Evolutionary conservation across 92 coral and sea anemone species (phyloP), one percentile per base, ranked within the genome.

Genomic region (Palythoa grandiflora): DNA sequence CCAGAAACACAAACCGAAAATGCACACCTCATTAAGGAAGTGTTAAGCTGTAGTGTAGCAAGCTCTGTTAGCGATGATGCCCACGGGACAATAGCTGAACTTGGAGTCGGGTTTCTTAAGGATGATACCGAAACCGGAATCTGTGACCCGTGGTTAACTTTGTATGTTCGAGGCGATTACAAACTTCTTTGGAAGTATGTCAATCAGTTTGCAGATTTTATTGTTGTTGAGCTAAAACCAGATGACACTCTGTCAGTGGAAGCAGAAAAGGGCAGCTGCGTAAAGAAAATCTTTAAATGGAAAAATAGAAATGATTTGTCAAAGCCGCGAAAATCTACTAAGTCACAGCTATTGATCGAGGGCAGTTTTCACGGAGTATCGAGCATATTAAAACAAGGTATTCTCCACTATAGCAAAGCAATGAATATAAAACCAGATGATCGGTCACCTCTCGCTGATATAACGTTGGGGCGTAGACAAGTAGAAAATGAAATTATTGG

Each of bases 191-290:
- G 77, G 77, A 72, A 39, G 44, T 71, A 35, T 36, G 75, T 71
- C 47, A 38, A 35, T 13, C 75, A 71, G 75, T 71, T 71, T 39
- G 44, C 77, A 72, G 77, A 72, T 13, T 2, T 72, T 38, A 17
- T 72, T 36, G 77, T 72, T 44, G 77, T 72, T 72, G 77, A 73
- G 78, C 55, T 73, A 15, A 73, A 17, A n/a, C 78, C 78, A 21
- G 36, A 73, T 6, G 78, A 73, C 54, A 4, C 78, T 15, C 35
- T 9, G 9, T 73, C 48, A 38, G 59, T 19, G 59, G 75, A 65
- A 39, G 61, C 40, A 40, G 87, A 57, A 80, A 2, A 66, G 60
- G 9, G 14, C n/a, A 15, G 60, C 7, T 11, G 19, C 21, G 44
- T 20, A 38, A 83, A 65, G 37, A 12, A 63, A 68, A 83, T 20